Conservation (phyloP, 2,888 invertebrate species). For the Scotopteryx bipunctaria region DNA sequence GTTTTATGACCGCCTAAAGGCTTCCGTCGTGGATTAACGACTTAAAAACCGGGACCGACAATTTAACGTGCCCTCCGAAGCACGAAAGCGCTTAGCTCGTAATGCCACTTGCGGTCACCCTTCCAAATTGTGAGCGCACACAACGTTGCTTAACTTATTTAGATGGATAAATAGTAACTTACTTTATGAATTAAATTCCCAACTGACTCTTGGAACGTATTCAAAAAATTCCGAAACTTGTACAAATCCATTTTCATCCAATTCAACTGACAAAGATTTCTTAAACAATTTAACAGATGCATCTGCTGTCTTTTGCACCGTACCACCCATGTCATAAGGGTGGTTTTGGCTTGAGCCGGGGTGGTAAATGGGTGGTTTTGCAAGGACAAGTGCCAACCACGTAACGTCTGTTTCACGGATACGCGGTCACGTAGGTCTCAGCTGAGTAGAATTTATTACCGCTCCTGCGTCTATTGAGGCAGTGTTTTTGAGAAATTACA, state of each 20-base stretch:
- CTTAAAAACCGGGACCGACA: no score
- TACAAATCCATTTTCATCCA: conserved; percentile 20
- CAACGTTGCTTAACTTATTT: no score
- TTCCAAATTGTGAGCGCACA: no score
- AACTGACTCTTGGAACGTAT: no score
- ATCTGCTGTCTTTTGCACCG: conserved; percentile 13
- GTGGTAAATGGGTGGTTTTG: conserved; percentile 23
- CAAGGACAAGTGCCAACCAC: conserved; percentile 53
- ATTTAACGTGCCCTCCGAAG: no score
- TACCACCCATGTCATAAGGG: background rate
- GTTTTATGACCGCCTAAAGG: no score
- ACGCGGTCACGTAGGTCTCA: conserved; percentile 62
- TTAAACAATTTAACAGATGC: conserved; percentile 28
- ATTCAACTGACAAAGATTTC: conserved; percentile 34
- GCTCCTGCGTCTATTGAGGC: conserved; percentile 41
- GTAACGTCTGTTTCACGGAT: conserved; percentile 55
- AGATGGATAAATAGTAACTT: no score
- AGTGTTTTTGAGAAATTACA: conserved; percentile 33
- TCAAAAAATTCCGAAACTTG: background rate
- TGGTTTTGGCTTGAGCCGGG: background rate
- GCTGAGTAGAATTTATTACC: conserved; percentile 56
- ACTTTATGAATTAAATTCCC: no score
- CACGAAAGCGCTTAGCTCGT: no score
- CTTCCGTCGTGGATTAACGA: no score
- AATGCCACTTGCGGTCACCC: no score